Base-by-base conservation (phyloP, 1,140 invertebrate genomes). In the Melipona quadrifasciata region DNA sequence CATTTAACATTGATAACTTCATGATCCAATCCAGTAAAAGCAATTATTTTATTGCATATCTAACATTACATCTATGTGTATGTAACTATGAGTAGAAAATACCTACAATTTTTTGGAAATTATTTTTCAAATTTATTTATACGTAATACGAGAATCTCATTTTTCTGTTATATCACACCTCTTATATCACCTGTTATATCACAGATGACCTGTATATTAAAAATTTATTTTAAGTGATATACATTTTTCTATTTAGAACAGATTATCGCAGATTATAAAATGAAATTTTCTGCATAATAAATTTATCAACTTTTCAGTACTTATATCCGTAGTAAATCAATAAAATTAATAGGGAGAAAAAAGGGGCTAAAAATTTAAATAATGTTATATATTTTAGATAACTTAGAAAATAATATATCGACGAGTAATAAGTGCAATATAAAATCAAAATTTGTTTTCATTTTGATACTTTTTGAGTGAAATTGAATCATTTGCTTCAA, bases 341-440 rank as follows among this genome's bases (percentile, higher is more conserved):
- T 31, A 78, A n/a, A 79, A 71, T 71, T 16, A 78, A 71, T 31
- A 61, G 39, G 55, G 19, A 58, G 39, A 71, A 64, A 73, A 71
- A 68, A 24, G 27, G 81, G 55, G 53, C 27, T 57, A 57, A 71
- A 65, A 51, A 78, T 68, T 68, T 47, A 31, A 77, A 67, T 67
- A 67, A 51, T 53, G 39, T 61, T 57, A 70, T 78, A 16, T 83
- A 70, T 70, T 83, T 78, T 71, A 76, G 70, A 61, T 51, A 71
- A 70, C 51, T 61, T 58, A 70, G n/a, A 27, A 34, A 51, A 64
- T 61, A 61, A 61, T 34, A 79, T 64, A 27, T 84, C 61, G 24
- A 61, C 16, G 1, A 27, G 55, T 79, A 79, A 84, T 64, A 78
- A 57, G 82, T 84, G 82, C 76, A 84, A 84, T 79, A 84, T 78